Evolutionary conservation across 2,113 vertebrate genomes (phyloP).

Genomic region (Myotis yumanensis): DNA sequence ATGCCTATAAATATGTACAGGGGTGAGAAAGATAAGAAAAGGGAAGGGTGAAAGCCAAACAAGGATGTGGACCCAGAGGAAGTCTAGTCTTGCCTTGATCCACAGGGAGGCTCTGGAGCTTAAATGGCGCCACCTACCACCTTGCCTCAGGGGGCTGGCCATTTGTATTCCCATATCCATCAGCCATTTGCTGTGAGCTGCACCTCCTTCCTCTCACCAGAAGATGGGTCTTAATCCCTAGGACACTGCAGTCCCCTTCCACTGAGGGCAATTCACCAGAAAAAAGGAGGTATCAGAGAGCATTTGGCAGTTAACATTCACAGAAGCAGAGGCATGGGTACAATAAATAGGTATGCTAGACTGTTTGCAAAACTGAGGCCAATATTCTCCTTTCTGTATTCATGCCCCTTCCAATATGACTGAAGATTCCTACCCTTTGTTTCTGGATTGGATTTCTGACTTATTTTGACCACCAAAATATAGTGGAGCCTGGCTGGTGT

Average conservation of each 20-base stretch:
- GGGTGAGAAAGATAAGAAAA: neutral
- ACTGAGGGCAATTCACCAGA: neutral
- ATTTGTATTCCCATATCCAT: neutral
- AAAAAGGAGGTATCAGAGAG: neutral
- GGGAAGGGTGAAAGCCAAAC: neutral
- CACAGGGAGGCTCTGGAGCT: neutral
- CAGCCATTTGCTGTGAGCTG: neutral
- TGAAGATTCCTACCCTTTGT: neutral
- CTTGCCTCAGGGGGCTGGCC: neutral
- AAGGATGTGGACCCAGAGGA: neutral
- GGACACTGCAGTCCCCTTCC: neutral
- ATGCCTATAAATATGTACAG: conserved; percentile 4
- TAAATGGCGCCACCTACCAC: neutral
- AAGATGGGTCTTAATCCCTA: neutral
- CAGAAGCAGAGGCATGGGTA: neutral
- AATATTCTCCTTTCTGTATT: neutral
- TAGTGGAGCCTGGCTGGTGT: neutral
- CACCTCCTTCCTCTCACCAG: neutral
- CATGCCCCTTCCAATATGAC: neutral
- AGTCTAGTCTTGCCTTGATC: neutral
- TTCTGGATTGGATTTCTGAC: neutral
- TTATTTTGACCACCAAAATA: conserved; percentile 19
- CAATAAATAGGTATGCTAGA: neutral
- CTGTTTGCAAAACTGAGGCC: neutral
- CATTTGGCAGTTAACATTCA: neutral